phyloP scores from a whole-genome alignment of 2,888 invertebrate species.

The Gymnocheta viridis region DNA sequence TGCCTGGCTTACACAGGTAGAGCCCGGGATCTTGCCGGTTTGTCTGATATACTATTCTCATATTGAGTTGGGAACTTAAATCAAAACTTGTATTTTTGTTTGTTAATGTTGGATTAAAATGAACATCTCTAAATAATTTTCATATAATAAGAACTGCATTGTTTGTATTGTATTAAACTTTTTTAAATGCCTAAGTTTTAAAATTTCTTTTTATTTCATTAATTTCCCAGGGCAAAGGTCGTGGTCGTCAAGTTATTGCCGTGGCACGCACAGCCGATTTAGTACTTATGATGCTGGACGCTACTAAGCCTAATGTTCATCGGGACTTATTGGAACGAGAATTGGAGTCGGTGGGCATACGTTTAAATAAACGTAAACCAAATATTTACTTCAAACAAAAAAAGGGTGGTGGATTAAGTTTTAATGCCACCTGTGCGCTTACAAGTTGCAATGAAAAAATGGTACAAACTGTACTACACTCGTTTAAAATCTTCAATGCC shows the following conservation, averaged over 20 bases:
- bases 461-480: slow-evolving; percentile 98
- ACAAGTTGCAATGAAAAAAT: slow-evolving; percentile 97
- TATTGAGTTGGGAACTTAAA: too few species aligned
- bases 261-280: slow-evolving; percentile 99
- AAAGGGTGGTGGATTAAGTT: slow-evolving; percentile 97
- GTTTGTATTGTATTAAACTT: too few species aligned
- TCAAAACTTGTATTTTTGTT: too few species aligned
- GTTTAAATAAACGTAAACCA: slow-evolving; percentile 96
- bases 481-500: slow-evolving; percentile 98
- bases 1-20: too few species aligned
- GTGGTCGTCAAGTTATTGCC: slow-evolving; percentile 97
- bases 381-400: slow-evolving; percentile 99
- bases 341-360: slow-evolving; percentile 98
- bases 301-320: slow-evolving; percentile 98
- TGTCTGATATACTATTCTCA: too few species aligned
- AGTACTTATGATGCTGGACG: slow-evolving; percentile 99
- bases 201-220: not conserved
- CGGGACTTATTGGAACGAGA: slow-evolving; percentile 95
- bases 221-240: slow-evolving; percentile 89
- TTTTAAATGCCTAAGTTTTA: not conserved
- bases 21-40: too few species aligned
- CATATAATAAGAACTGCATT: too few species aligned
- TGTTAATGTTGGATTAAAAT: too few species aligned
- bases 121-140: too few species aligned
- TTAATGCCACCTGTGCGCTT: slow-evolving; percentile 96